Conservation (phyloP, 2,113 vertebrate species). For the Tupaia tana region DNA sequence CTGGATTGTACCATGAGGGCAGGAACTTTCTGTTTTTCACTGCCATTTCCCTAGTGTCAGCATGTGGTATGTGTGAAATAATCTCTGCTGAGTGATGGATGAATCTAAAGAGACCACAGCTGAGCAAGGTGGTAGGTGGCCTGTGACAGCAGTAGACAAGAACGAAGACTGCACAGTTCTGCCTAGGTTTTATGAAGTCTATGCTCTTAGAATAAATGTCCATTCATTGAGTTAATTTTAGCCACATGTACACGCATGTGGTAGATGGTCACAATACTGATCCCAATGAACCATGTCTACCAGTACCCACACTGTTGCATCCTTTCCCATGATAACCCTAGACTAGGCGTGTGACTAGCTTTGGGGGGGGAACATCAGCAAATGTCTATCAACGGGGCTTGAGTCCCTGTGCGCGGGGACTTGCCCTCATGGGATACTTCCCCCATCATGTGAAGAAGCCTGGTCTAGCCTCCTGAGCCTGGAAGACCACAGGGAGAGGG, state of each 20-base stretch:
- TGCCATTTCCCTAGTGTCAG: background rate
- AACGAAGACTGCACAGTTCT: background rate
- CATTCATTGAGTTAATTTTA: constrained; percentile 11
- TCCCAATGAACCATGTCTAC: background rate
- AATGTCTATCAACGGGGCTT: background rate
- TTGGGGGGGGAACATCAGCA: background rate
- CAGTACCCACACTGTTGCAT: background rate
- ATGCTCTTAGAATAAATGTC: background rate
- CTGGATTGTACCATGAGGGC: background rate
- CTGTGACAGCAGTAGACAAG: background rate
- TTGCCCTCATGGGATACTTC: background rate
- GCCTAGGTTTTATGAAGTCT: background rate
- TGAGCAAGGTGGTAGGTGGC: background rate
- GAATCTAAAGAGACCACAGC: background rate
- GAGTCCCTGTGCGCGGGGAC: background rate
- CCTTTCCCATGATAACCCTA: background rate
- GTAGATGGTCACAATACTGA: background rate
- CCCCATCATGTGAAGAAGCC: background rate
- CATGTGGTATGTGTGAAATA: background rate
- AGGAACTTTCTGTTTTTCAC: background rate
- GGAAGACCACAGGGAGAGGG: background rate
- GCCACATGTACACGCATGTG: background rate
- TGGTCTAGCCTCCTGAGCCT: background rate
- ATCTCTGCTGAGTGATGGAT: background rate
- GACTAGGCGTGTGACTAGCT: background rate